Base-by-base conservation (phyloP, 2,113 vertebrate species). In the Pungitius pungitius region DNA sequence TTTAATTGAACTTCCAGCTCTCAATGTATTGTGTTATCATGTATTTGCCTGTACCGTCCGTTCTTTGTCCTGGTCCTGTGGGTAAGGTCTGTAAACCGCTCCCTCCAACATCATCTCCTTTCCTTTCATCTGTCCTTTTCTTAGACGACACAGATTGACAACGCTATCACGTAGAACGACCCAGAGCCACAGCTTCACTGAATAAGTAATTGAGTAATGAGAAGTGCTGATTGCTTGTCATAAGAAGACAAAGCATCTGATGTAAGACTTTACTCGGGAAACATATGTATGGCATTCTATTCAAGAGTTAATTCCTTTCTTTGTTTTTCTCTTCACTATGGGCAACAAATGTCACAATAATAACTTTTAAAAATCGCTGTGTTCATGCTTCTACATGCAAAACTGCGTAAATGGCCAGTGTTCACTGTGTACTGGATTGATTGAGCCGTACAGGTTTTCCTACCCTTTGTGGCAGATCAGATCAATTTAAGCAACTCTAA, bases 171-270 rank as follows among this genome's bases (percentile, higher is more conserved):
- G 43, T 73, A 71, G 69, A 80, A 62, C 80, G 66, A 71, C 74
- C 83, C 64, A 66, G 54, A 82, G 78, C 71, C 57, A 40, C 71
- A 42, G 57, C 63, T 70, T 73, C 37, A 59, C 68, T 76, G 42
- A 75, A 73, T 73, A 77, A 83, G 77, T 74, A 45, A 77, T 72
- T 64, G 78, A 78, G 68, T 74, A 64, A 88, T 76, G 67, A 81
- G 52, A 70, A 61, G 54, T 7, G 55, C 52, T 77, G 79, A 85
- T 76, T 30, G 69, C 22, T 56, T 77, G 77, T 75, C 77, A 77
- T 47, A 27, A 70, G 57, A 55, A 77, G 75, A 77, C 24, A 75
- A 77, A 77, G 64, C 18, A 49, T 59, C 33, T 40, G 1, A 66
- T 14, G 42, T 27, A 45, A 76, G 43, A 30, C 26, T 27, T 20